A percentile compares a stretch with the other conserved stretches of the same genome.
Conservation (phyloP, 2,797 vertebrate species). For the Propithecus deckenii region DNA sequence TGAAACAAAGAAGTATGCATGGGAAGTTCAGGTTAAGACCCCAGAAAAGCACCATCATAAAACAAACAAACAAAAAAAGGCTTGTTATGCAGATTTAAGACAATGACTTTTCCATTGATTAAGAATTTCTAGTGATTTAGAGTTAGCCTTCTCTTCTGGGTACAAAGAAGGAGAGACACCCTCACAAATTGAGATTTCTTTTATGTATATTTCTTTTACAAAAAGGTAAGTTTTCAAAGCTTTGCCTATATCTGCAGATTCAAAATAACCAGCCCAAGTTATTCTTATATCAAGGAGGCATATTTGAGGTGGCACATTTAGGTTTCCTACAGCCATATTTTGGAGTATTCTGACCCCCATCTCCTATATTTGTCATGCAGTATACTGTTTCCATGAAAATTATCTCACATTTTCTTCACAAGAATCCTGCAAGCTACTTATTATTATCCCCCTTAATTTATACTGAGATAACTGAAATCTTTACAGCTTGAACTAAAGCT, state of each 20-base stretch:
- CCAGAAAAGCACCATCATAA: background rate
- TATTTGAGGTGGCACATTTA: background rate
- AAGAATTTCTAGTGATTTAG: background rate
- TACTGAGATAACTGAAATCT: background rate
- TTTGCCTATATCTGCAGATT: background rate
- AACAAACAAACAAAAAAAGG: background rate
- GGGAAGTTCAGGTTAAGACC: background rate
- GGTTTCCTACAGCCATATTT: background rate
- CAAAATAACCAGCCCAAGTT: background rate
- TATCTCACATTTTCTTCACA: background rate
- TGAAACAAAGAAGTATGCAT: background rate
- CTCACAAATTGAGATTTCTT: background rate
- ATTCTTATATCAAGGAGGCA: background rate
- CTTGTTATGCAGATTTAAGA: background rate
- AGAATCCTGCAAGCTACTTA: background rate
- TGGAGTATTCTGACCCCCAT: background rate
- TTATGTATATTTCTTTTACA: background rate
- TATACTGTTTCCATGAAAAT: background rate
- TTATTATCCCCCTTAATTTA: background rate
- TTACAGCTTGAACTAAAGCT: background rate
- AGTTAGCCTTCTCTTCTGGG: background rate
- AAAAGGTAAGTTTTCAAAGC: background rate
- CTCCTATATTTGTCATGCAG: background rate
- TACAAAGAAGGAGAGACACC: background rate
- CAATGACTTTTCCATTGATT: background rate